Conservation (phyloP, 2,113 vertebrate genomes). For the Chloropsis hardwickii region DNA sequence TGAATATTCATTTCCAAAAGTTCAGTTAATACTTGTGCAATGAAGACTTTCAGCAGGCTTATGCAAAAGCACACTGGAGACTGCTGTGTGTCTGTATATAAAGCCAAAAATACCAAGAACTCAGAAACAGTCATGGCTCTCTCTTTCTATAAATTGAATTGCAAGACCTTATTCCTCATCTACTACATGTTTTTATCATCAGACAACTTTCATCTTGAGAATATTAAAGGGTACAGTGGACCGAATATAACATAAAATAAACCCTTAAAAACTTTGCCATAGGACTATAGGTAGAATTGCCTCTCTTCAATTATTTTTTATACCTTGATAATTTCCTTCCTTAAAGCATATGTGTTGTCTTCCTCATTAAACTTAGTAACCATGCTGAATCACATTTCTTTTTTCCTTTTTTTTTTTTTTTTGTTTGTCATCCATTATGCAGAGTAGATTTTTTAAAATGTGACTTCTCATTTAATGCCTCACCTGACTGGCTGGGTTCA, state of each 20-base stretch:
- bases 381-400: neutral
- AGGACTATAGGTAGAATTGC: neutral
- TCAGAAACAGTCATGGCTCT: neutral
- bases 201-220: conserved; percentile 20
- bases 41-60: neutral
- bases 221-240: neutral
- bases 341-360: neutral
- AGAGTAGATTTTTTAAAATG: neutral
- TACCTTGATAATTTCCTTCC: neutral
- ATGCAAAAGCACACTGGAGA: neutral
- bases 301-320: neutral
- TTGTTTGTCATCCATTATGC: neutral
- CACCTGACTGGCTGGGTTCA: neutral
- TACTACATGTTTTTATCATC: neutral
- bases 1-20: neutral
- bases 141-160: neutral
- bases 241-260: neutral
- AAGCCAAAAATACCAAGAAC: neutral
- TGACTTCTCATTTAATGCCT: neutral
- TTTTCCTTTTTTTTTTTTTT: neutral
- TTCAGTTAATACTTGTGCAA: neutral
- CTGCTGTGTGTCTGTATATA: neutral
- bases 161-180: neutral
- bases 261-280: neutral
- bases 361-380: neutral